Percentiles rank a stretch among this genome's conserved stretches.
Conservation (phyloP, 2,888 invertebrate species). For the Euplexia lucipara region DNA sequence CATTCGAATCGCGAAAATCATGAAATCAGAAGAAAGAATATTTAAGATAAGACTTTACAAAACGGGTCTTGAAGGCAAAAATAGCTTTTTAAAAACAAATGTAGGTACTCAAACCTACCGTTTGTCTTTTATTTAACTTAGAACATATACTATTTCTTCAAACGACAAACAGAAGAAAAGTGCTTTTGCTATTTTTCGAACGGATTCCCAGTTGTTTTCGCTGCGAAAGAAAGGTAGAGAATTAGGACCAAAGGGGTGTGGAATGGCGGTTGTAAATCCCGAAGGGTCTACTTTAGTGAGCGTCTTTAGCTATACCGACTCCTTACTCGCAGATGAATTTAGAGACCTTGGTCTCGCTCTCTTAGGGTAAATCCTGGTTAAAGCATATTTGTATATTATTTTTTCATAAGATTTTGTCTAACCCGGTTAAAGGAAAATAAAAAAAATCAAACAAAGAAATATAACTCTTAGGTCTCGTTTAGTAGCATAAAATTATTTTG, state of each 20-base stretch:
- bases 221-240: conserved; percentile 63
- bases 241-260: conserved; percentile 66
- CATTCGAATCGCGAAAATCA: background rate
- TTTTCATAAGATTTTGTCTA: conserved; percentile 22
- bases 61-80: background rate
- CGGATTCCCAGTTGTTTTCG: conserved; percentile 61
- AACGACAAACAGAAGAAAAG: conserved; percentile 58
- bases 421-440: background rate
- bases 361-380: conserved; percentile 19
- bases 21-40: background rate
- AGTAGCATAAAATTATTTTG: conserved; percentile 12
- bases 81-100: background rate
- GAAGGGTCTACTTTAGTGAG: conserved; percentile 63
- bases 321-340: conserved; percentile 57
- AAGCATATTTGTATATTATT: conserved; percentile 26
- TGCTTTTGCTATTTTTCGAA: conserved; percentile 62
- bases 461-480: too few species aligned
- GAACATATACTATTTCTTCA: conserved; percentile 44
- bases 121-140: conserved; percentile 25
- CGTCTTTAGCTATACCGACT: conserved; percentile 61
- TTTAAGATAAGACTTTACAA: background rate
- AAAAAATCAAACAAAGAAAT: background rate
- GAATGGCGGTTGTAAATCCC: conserved; percentile 65
- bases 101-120: conserved; percentile 1
- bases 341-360: conserved; percentile 46